Evolutionary conservation across 2,888 invertebrate genomes (phyloP).

Genomic region (Epinotia demarniana): DNA sequence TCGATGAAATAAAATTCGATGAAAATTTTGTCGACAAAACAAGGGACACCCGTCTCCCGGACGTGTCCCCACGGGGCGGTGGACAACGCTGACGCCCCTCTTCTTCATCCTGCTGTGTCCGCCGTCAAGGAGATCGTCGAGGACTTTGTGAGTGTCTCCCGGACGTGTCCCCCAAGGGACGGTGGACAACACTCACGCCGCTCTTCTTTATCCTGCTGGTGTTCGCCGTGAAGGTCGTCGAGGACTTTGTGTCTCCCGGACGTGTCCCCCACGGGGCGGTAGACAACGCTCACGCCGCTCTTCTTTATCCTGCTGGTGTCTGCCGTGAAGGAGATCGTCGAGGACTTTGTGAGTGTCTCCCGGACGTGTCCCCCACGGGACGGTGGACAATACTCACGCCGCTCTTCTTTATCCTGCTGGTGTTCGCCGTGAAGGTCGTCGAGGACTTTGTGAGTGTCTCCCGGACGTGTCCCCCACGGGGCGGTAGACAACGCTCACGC

Average conservation of each 20-base stretch:
- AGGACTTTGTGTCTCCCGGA: too few relatives aligned
- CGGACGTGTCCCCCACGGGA: not conserved
- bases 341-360: conserved; percentile 95
- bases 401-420: too few relatives aligned
- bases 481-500: not conserved
- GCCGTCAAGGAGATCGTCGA: not conserved
- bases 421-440: not conserved
- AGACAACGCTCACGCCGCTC: conserved; percentile 98
- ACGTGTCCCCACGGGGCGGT: not conserved
- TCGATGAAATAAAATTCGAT: too few relatives aligned
- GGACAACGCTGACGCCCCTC: not conserved
- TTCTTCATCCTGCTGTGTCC: not conserved
- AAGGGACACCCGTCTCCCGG: too few relatives aligned
- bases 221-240: conserved; percentile 98
- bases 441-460: not conserved
- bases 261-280: conserved; percentile 99
- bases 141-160: not conserved
- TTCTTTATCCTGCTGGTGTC: conserved; percentile 98
- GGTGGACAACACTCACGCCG: conserved; percentile 98
- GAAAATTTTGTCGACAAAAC: too few relatives aligned
- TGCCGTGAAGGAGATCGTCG: conserved; percentile 98
- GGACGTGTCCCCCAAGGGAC: conserved; percentile 99
- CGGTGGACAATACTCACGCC: too few relatives aligned
- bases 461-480: conserved; percentile 62
- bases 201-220: conserved; percentile 98